A percentile compares a stretch with the other conserved stretches of the same genome.
Evolutionary conservation across 2,888 invertebrate genomes (phyloP).

Genomic region (Rapana venosa): DNA sequence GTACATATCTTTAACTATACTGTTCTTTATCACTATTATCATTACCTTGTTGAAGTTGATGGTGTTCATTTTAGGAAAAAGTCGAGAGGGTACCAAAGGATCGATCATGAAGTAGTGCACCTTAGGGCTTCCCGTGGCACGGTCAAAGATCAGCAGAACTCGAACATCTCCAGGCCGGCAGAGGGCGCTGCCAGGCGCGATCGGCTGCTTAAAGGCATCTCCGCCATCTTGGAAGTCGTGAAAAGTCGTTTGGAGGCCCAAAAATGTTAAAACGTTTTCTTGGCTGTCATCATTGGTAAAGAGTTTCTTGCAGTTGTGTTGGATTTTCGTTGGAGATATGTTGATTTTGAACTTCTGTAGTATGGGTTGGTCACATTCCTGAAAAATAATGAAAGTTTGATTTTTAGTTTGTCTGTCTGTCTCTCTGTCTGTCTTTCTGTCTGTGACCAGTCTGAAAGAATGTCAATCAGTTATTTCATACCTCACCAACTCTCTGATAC

Average conservation of each 20-base stretch:
- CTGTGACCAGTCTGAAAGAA: too few species aligned
- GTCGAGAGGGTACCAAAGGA: slow-evolving; percentile 54
- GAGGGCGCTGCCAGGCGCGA: background rate
- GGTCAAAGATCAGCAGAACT: slow-evolving; percentile 71
- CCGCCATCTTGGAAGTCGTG: background rate
- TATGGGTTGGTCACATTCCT: too few species aligned
- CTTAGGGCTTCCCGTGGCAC: slow-evolving; percentile 64
- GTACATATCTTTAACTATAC: too few species aligned
- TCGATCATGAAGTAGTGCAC: slow-evolving; percentile 71
- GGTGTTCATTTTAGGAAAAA: slow-evolving; percentile 65
- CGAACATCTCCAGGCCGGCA: slow-evolving; percentile 42
- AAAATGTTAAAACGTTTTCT: background rate
- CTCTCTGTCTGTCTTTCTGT: too few species aligned
- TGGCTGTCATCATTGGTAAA: background rate
- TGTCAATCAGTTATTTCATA: too few species aligned
- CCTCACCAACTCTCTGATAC: too few species aligned
- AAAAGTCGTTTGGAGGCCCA: background rate
- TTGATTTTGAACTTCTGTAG: too few species aligned
- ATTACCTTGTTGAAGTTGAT: slow-evolving; percentile 42
- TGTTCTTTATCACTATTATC: background rate
- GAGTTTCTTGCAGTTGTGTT: too few species aligned
- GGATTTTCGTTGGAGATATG: too few species aligned
- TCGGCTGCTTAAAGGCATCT: background rate
- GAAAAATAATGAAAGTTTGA: too few species aligned
- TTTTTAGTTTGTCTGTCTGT: too few species aligned